phyloP scores from a whole-genome alignment of 1,140 invertebrate species.

The Drosophila repleta region DNA sequence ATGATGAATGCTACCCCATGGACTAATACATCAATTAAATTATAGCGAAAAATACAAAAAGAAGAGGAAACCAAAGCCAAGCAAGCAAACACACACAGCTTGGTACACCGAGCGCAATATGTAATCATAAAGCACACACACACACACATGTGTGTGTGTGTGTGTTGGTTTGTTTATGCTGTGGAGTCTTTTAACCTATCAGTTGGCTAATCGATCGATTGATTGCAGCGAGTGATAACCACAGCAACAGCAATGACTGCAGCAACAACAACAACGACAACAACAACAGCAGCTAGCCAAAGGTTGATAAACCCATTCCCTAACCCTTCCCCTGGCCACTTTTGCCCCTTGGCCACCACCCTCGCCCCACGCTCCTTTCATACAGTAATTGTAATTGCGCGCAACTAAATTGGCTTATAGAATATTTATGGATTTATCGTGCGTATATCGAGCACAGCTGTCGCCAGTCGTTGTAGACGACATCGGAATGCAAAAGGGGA shows the following conservation, averaged over 20 bases:
- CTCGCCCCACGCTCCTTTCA: conserved; percentile 19
- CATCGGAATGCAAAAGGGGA: neutral
- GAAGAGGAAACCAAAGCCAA: conserved; percentile 31
- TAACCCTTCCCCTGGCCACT: neutral
- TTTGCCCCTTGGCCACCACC: neutral
- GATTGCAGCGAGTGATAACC: conserved; percentile 72
- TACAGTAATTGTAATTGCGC: conserved; percentile 72
- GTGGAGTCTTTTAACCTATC: conserved; percentile 64
- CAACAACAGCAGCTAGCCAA: conserved; percentile 16
- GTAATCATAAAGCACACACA: conserved; percentile 41
- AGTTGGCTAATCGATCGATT: conserved; percentile 74
- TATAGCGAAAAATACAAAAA: conserved; percentile 42
- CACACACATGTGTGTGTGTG: neutral
- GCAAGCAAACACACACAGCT: conserved; percentile 14
- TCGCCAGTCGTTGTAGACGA: conserved; percentile 2
- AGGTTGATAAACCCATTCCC: conserved; percentile 73
- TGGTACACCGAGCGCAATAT: conserved; percentile 11
- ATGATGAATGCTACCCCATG: conserved; percentile 42
- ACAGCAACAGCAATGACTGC: conserved; percentile 45
- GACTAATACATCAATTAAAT: conserved; percentile 77
- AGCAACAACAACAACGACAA: conserved; percentile 32
- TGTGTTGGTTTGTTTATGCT: conserved; percentile 38
- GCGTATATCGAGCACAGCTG: conserved; percentile 44
- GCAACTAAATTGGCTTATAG: conserved; percentile 68
- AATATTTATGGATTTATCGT: conserved; percentile 70